Conservation (phyloP, 2,888 invertebrate species). For the Chrysomela aeneicollis region DNA sequence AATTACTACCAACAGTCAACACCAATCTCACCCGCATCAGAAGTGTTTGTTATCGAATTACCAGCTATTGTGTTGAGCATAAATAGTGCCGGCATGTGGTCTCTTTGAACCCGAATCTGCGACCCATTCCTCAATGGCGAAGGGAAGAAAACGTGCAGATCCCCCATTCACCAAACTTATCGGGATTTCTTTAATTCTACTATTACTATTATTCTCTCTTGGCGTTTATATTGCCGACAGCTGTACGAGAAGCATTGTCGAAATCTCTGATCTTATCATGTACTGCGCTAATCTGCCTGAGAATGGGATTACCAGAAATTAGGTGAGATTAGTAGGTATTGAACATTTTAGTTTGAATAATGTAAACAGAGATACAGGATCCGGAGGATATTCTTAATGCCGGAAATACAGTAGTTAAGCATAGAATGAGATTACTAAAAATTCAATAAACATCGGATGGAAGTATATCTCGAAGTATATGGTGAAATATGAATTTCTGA, state of each 20-base stretch:
- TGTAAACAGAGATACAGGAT: background rate
- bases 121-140: slow-evolving; percentile 22
- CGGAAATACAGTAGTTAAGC: background rate
- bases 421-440: background rate
- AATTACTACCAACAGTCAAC: slow-evolving; percentile 26
- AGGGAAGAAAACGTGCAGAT: slow-evolving; percentile 41
- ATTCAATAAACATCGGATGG: background rate
- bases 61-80: slow-evolving; percentile 30
- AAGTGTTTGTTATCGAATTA: slow-evolving; percentile 37
- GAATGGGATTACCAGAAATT: slow-evolving; percentile 3
- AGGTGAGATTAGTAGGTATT: background rate
- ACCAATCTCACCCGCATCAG: slow-evolving; percentile 29
- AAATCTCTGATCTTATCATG: slow-evolving; percentile 11
- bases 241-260: slow-evolving; percentile 18
- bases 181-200: slow-evolving; percentile 38
- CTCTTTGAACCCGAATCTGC: slow-evolving; percentile 26
- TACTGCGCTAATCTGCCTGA: background rate
- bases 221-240: slow-evolving; percentile 21
- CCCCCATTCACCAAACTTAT: slow-evolving; percentile 30
- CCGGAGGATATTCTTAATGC: background rate
- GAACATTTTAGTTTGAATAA: background rate
- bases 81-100: slow-evolving; percentile 33
- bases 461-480: too few relatives aligned
- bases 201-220: slow-evolving; percentile 32
- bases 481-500: too few relatives aligned